Percentiles rank a stretch among this genome's conserved stretches.
phyloP scores from a whole-genome alignment of 2,797 vertebrate genomes.

The Potorous gilbertii region DNA sequence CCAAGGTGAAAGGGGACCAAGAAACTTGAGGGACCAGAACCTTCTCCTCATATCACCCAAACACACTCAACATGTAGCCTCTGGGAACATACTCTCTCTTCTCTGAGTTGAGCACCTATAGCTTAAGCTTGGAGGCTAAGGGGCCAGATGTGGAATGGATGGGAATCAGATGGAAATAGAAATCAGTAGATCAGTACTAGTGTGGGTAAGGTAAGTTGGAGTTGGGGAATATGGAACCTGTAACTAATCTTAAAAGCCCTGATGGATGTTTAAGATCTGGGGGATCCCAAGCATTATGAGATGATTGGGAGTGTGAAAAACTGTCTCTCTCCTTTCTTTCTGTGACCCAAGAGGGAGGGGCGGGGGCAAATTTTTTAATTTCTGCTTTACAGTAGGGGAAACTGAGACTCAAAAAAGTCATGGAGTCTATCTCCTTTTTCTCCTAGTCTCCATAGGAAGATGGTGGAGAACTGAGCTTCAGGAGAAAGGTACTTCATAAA shows the following conservation, averaged over 20 bases:
- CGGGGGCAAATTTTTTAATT: conserved; percentile 1
- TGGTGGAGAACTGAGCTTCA: not conserved
- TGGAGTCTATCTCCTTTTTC: not conserved
- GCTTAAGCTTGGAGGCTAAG: not conserved
- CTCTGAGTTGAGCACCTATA: not conserved
- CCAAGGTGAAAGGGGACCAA: not conserved
- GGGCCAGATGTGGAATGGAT: not conserved
- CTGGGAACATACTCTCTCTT: not conserved
- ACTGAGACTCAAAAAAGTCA: not conserved
- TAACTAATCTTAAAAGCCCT: not conserved
- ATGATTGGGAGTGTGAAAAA: conserved; percentile 9
- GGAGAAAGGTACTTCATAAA: not conserved
- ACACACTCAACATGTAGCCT: not conserved
- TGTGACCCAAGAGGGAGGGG: not conserved
- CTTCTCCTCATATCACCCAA: not conserved
- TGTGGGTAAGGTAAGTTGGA: not conserved
- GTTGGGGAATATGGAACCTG: not conserved
- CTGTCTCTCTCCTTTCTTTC: not conserved
- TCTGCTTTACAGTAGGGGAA: not conserved
- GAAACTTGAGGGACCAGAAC: not conserved
- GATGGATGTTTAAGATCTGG: conserved; percentile 1
- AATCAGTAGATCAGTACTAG: not conserved
- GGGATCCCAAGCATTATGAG: not conserved
- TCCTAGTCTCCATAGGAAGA: not conserved
- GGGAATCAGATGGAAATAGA: not conserved